These are phyloP conservation scores for Caenorhabditis virilis DNA, from an alignment of 2,888 invertebrate genomes.

Conservation along the genomic window DNA sequence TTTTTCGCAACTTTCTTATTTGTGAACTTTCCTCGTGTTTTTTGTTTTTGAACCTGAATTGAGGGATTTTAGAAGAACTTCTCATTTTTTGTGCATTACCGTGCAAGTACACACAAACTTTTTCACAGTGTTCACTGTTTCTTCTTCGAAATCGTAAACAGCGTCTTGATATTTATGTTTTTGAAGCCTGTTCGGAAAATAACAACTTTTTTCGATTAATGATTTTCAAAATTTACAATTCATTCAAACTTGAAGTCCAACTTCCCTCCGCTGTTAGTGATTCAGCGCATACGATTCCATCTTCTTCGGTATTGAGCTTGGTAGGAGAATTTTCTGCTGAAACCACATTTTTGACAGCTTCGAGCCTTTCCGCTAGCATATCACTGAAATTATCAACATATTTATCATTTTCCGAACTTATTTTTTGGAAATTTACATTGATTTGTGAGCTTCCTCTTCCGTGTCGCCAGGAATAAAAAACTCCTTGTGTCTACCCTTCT, in stretches of 20 bases:
- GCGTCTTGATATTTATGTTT: slow-evolving; percentile 87
- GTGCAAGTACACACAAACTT: slow-evolving; percentile 90
- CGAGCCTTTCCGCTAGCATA: neutral
- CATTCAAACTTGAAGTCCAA: slow-evolving; percentile 89
- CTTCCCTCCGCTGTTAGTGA: slow-evolving; percentile 73
- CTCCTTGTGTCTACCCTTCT: slow-evolving; percentile 18
- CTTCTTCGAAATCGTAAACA: slow-evolving; percentile 77
- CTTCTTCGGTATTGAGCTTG: neutral
- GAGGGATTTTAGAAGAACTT: neutral
- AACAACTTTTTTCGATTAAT: slow-evolving; percentile 88
- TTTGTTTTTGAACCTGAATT: slow-evolving; percentile 21
- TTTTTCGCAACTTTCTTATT: slow-evolving; percentile 95
- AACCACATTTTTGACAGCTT: neutral
- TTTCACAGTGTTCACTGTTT: slow-evolving; percentile 88
- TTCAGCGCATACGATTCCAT: too few relatives aligned
- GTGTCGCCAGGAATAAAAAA: slow-evolving; percentile 41
- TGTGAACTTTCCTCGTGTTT: slow-evolving; percentile 75
- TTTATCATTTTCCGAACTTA: neutral
- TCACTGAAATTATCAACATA: neutral
- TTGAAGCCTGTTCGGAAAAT: slow-evolving; percentile 70
- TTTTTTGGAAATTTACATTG: slow-evolving; percentile 26
- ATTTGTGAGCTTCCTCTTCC: slow-evolving; percentile 34
- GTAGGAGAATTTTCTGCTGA: neutral
- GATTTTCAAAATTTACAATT: slow-evolving; percentile 73
- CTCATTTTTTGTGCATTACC: slow-evolving; percentile 72